Evolutionary conservation across 2,113 vertebrate genomes (phyloP), one percentile per base, ranked within the genome.

Genomic region (Chamaea fasciata): DNA sequence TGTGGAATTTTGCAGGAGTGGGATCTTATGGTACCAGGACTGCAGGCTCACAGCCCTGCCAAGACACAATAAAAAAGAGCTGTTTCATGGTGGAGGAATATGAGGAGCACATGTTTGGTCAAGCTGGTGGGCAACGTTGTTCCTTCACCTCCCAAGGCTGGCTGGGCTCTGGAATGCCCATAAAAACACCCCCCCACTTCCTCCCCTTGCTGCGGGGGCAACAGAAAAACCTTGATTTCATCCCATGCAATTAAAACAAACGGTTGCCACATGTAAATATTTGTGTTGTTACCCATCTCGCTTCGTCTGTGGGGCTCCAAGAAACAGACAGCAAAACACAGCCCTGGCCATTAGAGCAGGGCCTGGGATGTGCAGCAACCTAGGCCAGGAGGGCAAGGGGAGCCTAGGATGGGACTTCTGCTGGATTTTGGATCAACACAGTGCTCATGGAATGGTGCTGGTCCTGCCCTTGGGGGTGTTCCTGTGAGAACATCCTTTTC

Each of bases 71-170:
- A 90, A 83, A 86, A 87, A 77, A 95, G 85, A 59, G 76, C 76
- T 96, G 75, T 95, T 94, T 81, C 90, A 50, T 88, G 83, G 63
- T 81, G 39, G 68, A 92, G 79, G 56, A 96, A 88, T 94, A 93
- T 83, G 67, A 96, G 68, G 71, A 95, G 90, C 93, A 94, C 55
- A 79, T 91, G 90, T 95, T 93, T 77, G 78, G 95, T 91, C 75
- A 93, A 93, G 85, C 59, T 85, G 68, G 52, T 94, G 87, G 82
- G 55, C 89, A 95, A 74, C 1, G 1, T 24, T 64, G 47, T 55
- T 95, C 90, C 52, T 92, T 85, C 86, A 88, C 79, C 92, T 93
- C 90, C 79, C 90, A 90, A 91, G 93, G 84, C 85, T 94, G 93
- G 50, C 85, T 85, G 75, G 59, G 67, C 50, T 95, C 52, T 73